These are phyloP conservation scores for Caenorhabditis sp. DNA, from an alignment of 2,888 invertebrate species.

Conservation along the genomic window DNA sequence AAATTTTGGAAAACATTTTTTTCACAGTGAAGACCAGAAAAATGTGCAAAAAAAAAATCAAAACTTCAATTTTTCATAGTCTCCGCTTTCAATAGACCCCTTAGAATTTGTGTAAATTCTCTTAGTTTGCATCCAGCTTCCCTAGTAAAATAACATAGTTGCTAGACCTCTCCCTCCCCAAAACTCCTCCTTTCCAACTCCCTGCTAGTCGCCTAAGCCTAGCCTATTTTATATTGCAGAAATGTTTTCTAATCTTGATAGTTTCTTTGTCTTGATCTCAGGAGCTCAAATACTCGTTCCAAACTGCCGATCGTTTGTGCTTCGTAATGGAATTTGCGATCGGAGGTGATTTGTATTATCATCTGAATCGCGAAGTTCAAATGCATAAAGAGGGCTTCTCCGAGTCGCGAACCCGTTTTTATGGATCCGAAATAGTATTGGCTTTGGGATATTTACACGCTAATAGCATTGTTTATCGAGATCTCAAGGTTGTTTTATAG, in stretches of 20 bases:
- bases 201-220: not conserved
- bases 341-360: slow-evolving; percentile 96
- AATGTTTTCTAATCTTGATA: too few relatives aligned
- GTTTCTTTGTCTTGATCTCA: slow-evolving; percentile 71
- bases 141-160: not conserved
- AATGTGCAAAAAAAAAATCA: too few relatives aligned
- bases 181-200: not conserved
- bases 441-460: slow-evolving; percentile 91
- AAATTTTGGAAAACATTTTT: too few relatives aligned
- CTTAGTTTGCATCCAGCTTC: not conserved
- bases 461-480: slow-evolving; percentile 94
- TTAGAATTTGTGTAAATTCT: too few relatives aligned
- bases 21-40: too few relatives aligned
- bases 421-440: slow-evolving; percentile 97
- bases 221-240: too few relatives aligned
- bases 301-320: slow-evolving; percentile 94
- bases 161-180: not conserved
- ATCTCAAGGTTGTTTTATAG: slow-evolving; percentile 81
- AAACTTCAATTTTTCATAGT: too few relatives aligned
- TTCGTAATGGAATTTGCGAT: slow-evolving; percentile 99
- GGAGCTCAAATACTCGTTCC: slow-evolving; percentile 98
- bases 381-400: slow-evolving; percentile 62
- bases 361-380: slow-evolving; percentile 76
- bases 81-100: too few relatives aligned
- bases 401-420: slow-evolving; percentile 94